Base-by-base conservation (phyloP, 2,888 invertebrate species). In the Hirtodrosophila trivittata region DNA sequence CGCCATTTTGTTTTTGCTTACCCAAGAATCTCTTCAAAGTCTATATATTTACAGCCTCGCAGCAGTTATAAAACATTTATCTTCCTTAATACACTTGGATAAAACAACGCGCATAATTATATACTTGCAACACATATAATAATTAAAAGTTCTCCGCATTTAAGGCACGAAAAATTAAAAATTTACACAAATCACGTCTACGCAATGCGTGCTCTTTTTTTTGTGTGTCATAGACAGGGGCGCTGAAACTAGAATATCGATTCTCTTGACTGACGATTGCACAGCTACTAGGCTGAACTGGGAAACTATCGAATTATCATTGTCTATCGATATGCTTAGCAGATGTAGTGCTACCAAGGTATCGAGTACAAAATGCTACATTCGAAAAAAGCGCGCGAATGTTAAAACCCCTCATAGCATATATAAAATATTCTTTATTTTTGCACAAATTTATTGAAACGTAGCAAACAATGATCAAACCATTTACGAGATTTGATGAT, bases 401-500 rank as follows among this genome's bases (percentile, higher is more conserved):
- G 26, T 30, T 28, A 41, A 37, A 52, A 25, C 5, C 0, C 5
- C 5, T 18, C 52, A 10, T 3, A 33, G 5, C 4, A 42, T 14
- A 26, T n/a, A 1, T 1, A 8, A 0, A 5, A 41, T 10, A 21
- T 28, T 0, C 21, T 14, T 16, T 1, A 8, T 1, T n/a, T 50
- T 21, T 3, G 3, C 1, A 30, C 7, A n/a, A 8, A 37, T 14
- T 6, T 39, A 10, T 33, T 1, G 18, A 12, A 28, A 50, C 8
- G 3, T 12, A 33, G 3, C n/a, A 5, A 33, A 6, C 12, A 25
- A 81, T 81, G 84, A 63, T 10, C 7, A 14, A 67, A 60, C 1
- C 86, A 90, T 54, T 73, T 90, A 28, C 86, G 87, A 1, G 70
- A 81, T 13, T 45, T 89, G 7, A 65, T 89, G 25, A 72, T 64